phyloP scores from a whole-genome alignment of 1,140 invertebrate genomes.

The Arctopsyche grandis region DNA sequence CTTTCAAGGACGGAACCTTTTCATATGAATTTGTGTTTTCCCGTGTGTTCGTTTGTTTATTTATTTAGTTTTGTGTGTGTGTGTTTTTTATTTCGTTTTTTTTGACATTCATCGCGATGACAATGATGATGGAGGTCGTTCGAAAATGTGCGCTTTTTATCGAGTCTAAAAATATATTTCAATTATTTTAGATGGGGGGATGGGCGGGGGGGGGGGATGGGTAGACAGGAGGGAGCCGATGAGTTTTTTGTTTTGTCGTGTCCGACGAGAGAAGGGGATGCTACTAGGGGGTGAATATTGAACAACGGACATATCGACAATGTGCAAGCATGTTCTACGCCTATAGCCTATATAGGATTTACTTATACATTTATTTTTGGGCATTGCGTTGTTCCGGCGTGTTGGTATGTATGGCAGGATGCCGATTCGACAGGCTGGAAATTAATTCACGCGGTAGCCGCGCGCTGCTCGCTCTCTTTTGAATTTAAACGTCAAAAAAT shows the following conservation, averaged over 20 bases:
- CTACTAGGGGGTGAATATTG: too few species aligned
- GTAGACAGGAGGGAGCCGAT: too few species aligned
- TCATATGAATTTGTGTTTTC: slow-evolving; percentile 14
- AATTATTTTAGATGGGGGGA: too few species aligned
- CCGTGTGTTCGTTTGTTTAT: background rate
- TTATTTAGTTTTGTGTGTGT: background rate
- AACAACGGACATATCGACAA: too few species aligned
- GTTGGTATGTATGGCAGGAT: background rate
- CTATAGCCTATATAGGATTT: too few species aligned
- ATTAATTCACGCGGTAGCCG: background rate
- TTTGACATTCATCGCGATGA: background rate
- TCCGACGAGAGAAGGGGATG: too few species aligned
- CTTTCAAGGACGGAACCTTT: slow-evolving; percentile 21
- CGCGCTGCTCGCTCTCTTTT: background rate
- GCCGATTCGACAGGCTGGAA: slow-evolving; percentile 24
- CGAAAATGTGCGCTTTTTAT: background rate
- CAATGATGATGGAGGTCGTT: background rate
- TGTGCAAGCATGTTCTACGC: too few species aligned
- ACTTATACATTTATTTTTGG: background rate
- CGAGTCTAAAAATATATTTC: background rate
- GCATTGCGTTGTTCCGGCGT: background rate
- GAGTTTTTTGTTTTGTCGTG: too few species aligned
- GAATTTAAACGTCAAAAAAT: background rate
- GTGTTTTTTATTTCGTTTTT: background rate
- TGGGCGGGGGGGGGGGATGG: too few species aligned